Percentiles rank a stretch among this genome's conserved stretches.
These are phyloP conservation scores for Eumerus sabulonum DNA, from an alignment of 2,888 invertebrate species.

Conservation along the genomic window DNA sequence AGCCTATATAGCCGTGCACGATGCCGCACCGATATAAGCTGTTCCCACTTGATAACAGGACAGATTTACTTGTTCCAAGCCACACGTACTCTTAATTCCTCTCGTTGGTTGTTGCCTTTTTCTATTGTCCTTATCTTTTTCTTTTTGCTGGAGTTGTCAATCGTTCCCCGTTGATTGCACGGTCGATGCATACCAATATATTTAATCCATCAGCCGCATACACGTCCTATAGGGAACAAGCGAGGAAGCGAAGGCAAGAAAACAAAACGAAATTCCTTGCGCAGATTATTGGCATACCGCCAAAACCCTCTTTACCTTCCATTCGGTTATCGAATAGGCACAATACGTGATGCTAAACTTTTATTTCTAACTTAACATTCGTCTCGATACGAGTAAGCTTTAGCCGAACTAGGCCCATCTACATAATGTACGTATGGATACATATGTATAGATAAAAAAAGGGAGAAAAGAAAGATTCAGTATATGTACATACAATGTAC, in stretches of 20 bases:
- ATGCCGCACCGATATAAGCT: neutral
- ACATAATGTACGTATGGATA: slow-evolving; percentile 11
- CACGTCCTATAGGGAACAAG: slow-evolving; percentile 15
- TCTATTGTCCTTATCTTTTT: slow-evolving; percentile 16
- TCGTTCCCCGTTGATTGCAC: slow-evolving; percentile 40
- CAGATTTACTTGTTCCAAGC: slow-evolving; percentile 32
- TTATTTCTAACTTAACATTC: slow-evolving; percentile 29
- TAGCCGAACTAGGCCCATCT: slow-evolving; percentile 1
- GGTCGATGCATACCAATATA: slow-evolving; percentile 45
- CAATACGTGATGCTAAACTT: slow-evolving; percentile 50
- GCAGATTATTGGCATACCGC: slow-evolving; percentile 16
- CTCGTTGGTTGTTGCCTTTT: neutral
- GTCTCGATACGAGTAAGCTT: slow-evolving; percentile 22
- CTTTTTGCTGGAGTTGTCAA: slow-evolving; percentile 47
- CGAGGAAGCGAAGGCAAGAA: slow-evolving; percentile 6
- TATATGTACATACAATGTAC: slow-evolving; percentile 19
- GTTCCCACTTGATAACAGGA: slow-evolving; percentile 37
- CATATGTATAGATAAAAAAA: neutral
- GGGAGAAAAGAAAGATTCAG: slow-evolving; percentile 11
- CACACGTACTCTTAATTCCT: slow-evolving; percentile 40
- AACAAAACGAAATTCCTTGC: slow-evolving; percentile 8
- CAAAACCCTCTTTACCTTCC: slow-evolving; percentile 31
- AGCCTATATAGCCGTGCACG: no score
- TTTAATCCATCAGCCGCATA: slow-evolving; percentile 39
- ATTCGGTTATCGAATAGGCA: slow-evolving; percentile 40